These are phyloP conservation scores for Epinotia nisella DNA, from an alignment of 2,888 invertebrate species.

Conservation along the genomic window DNA sequence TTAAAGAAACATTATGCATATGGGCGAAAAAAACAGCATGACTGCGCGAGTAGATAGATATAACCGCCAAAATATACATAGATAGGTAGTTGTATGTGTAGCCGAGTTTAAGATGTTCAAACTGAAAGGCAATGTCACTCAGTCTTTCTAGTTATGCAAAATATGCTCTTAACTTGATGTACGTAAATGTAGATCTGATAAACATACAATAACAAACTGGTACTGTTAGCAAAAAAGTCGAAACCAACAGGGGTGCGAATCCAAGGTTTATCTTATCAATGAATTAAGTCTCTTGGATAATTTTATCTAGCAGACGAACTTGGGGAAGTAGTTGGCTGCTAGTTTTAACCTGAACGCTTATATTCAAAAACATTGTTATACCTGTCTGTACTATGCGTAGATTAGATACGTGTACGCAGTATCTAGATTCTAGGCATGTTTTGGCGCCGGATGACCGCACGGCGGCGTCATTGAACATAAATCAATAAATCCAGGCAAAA, in stretches of 20 bases:
- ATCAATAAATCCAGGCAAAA: constrained; percentile 27
- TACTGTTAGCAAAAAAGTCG: background rate
- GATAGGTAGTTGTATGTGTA: too few relatives aligned
- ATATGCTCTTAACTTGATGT: background rate
- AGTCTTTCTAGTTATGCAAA: background rate
- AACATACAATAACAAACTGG: background rate
- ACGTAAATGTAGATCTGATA: background rate
- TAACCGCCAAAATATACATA: background rate
- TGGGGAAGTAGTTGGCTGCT: too few relatives aligned
- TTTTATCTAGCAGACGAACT: background rate
- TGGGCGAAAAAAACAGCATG: background rate
- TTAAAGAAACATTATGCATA: background rate
- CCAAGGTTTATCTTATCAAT: background rate
- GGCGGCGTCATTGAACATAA: constrained; percentile 7
- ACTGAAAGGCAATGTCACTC: background rate
- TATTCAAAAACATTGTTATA: too few relatives aligned
- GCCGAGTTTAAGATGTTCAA: too few relatives aligned
- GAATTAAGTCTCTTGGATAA: background rate
- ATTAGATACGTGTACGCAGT: background rate
- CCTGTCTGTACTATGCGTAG: background rate
- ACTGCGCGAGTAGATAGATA: background rate
- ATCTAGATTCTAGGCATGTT: constrained; percentile 1
- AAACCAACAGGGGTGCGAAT: background rate
- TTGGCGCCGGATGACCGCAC: constrained; percentile 6
- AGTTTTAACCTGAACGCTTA: too few relatives aligned